Evolutionary conservation across 2,888 invertebrate species (phyloP).

Genomic region (Keiferia lycopersicella): DNA sequence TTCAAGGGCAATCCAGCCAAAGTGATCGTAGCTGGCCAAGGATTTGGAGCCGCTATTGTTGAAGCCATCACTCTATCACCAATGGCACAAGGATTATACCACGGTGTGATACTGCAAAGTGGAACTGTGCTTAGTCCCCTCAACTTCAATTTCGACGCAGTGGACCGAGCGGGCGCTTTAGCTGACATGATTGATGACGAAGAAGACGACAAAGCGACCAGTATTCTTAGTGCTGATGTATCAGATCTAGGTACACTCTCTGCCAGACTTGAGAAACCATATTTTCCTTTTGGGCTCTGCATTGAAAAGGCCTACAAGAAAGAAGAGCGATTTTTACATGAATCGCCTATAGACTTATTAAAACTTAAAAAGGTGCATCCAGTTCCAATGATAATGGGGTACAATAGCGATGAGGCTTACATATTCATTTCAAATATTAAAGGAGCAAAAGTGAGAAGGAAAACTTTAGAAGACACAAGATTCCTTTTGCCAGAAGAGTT

Average conservation of each 20-base stretch:
- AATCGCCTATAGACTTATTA: slow-evolving; percentile 55
- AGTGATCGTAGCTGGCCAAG: slow-evolving; percentile 64
- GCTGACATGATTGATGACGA: slow-evolving; percentile 40
- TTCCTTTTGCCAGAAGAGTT: slow-evolving; percentile 63
- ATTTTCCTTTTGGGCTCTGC: slow-evolving; percentile 68
- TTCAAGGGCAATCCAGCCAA: slow-evolving; percentile 66
- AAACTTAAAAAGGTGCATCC: slow-evolving; percentile 42
- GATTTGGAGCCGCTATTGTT: slow-evolving; percentile 67
- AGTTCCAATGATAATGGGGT: slow-evolving; percentile 68
- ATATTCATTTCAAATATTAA: slow-evolving; percentile 58
- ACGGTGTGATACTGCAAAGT: slow-evolving; percentile 69
- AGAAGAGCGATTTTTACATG: slow-evolving; percentile 58
- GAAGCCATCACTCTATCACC: slow-evolving; percentile 59
- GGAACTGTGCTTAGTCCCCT: slow-evolving; percentile 66
- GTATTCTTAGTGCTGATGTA: slow-evolving; percentile 34
- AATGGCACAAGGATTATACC: slow-evolving; percentile 55
- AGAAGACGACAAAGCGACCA: slow-evolving; percentile 34
- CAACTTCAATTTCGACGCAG: slow-evolving; percentile 68
- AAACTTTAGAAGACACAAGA: slow-evolving; percentile 41
- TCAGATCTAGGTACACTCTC: slow-evolving; percentile 50
- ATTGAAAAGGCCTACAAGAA: slow-evolving; percentile 55
- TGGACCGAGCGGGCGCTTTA: slow-evolving; percentile 50
- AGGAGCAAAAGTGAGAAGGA: slow-evolving; percentile 43
- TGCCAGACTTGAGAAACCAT: slow-evolving; percentile 52
- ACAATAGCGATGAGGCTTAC: slow-evolving; percentile 66